A percentile compares a stretch with the other conserved stretches of the same genome.
Evolutionary conservation across 2,888 invertebrate genomes (phyloP).

Genomic region (Coleophora deauratella): DNA sequence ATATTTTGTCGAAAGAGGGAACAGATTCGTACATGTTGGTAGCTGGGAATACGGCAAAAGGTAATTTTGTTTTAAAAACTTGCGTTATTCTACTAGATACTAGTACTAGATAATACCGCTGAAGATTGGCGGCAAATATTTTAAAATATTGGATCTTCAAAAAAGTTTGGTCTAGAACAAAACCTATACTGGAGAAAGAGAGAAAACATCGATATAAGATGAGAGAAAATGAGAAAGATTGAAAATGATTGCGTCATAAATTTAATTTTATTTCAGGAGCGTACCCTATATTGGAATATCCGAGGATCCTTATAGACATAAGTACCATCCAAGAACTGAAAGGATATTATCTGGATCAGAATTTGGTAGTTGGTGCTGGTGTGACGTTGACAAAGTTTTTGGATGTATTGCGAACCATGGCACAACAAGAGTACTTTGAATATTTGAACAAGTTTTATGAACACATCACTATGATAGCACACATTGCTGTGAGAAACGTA

Average conservation of each 20-base stretch:
- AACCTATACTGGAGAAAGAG: no score
- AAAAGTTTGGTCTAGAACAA: no score
- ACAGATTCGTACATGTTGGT: conserved; percentile 74
- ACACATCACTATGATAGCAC: conserved; percentile 82
- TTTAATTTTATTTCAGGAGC: conserved; percentile 44
- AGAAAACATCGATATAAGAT: not conserved
- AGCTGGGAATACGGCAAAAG: conserved; percentile 82
- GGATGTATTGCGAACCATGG: conserved; percentile 52
- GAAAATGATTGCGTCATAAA: not conserved
- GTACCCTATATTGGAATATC: conserved; percentile 47
- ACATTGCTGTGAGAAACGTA: conserved; percentile 83
- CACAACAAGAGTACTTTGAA: conserved; percentile 57
- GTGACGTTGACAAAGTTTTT: conserved; percentile 72
- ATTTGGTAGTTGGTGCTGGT: conserved; percentile 75
- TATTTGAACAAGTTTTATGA: conserved; percentile 75
- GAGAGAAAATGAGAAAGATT: not conserved
- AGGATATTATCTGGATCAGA: conserved; percentile 43
- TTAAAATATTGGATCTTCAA: no score
- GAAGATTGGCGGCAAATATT: no score
- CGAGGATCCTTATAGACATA: conserved; percentile 77
- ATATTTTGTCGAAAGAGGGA: conserved; percentile 44
- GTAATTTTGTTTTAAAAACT: conserved; percentile 30
- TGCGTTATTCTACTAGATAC: not conserved
- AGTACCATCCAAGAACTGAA: conserved; percentile 73
- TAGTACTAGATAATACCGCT: no score